Evolutionary conservation across 2,888 invertebrate species (phyloP).

Genomic region (Eupeodes luniger): DNA sequence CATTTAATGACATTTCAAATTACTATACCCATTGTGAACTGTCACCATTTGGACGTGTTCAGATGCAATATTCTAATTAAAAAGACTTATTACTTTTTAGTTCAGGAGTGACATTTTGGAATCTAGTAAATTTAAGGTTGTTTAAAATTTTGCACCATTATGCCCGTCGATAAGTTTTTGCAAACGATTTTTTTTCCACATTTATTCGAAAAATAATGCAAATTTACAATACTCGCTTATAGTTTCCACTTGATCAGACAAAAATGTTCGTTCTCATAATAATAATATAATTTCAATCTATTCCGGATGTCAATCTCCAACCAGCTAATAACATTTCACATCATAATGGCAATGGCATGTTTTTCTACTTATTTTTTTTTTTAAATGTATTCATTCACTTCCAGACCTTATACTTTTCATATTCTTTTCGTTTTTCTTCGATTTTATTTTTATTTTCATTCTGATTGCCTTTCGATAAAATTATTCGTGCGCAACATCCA

Average conservation of each 20-base stretch:
- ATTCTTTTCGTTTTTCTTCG: background rate
- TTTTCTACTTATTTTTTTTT: background rate
- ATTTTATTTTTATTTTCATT: slow-evolving; percentile 9
- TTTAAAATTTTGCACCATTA: no score
- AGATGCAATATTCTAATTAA: no score
- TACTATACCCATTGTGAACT: no score
- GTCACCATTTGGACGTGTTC: no score
- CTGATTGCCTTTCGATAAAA: slow-evolving; percentile 52
- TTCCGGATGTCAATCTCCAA: slow-evolving; percentile 54
- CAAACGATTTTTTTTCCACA: background rate
- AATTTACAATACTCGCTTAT: slow-evolving; percentile 24
- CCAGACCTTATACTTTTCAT: background rate
- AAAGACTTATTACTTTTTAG: no score
- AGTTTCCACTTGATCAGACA: slow-evolving; percentile 46
- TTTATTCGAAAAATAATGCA: slow-evolving; percentile 11
- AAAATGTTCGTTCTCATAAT: slow-evolving; percentile 48
- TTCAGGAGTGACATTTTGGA: no score
- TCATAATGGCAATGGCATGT: slow-evolving; percentile 26
- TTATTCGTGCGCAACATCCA: slow-evolving; percentile 62
- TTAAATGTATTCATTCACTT: background rate
- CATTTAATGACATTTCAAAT: no score
- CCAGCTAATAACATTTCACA: slow-evolving; percentile 30
- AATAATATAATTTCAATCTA: slow-evolving; percentile 30
- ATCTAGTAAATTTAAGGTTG: no score
- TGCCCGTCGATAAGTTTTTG: no score